These are phyloP conservation scores for Pyrrhosoma nymphula DNA, from an alignment of 2,888 invertebrate species.

Conservation along the genomic window DNA sequence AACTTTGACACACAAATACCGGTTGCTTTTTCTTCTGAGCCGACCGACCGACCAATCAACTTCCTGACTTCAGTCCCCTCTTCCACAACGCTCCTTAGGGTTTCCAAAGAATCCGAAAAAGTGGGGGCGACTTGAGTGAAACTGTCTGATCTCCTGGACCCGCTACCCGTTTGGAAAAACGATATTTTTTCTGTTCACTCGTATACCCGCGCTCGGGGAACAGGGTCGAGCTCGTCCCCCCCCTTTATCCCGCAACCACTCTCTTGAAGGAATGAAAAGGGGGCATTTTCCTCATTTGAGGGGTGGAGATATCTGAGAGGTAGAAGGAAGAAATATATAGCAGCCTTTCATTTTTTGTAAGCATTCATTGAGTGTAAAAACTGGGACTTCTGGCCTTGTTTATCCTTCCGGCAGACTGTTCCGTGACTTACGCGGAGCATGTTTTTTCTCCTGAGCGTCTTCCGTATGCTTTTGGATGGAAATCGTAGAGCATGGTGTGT, in stretches of 20 bases:
- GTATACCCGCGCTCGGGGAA: neutral
- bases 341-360: neutral
- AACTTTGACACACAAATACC: neutral
- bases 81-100: neutral
- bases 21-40: no score
- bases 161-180: neutral
- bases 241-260: neutral
- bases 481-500: neutral
- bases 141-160: neutral
- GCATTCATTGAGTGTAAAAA: neutral
- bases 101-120: neutral
- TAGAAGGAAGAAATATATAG: neutral
- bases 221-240: neutral
- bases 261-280: neutral
- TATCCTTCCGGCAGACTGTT: neutral
- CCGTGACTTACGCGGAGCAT: neutral
- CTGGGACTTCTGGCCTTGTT: neutral
- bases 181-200: neutral
- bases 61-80: neutral
- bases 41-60: no score
- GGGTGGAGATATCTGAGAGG: neutral
- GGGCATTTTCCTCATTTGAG: neutral
- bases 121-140: neutral
- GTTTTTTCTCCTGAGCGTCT: neutral
- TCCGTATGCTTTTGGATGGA: neutral